Evolutionary conservation across 2,888 invertebrate genomes (phyloP), one percentile per base, ranked within the genome.

Genomic region (Eristalis arbustorum): DNA sequence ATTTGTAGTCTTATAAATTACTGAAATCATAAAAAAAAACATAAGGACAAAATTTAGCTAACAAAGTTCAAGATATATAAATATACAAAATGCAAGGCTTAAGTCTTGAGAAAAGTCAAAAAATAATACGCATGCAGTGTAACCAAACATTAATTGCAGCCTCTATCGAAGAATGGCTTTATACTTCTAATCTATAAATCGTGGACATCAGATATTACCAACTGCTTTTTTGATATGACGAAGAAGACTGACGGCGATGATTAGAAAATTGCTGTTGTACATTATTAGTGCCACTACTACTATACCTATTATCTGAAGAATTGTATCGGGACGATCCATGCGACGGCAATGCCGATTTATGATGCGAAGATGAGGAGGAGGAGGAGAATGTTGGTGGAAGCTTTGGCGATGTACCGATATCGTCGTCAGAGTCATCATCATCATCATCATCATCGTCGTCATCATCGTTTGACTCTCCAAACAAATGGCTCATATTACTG

Each of bases 401-500:
- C 66, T 83, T 82, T 57, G 68, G 74, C 31, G 83, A 75, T 59
- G 11, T 59, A 75, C 62, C 67, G 72, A 79, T 83, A 71, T 78
- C 75, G 49, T 76, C 75, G 67, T 80, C 88, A 83, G 80, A 82
- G 72, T 84, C 81, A 78, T 84, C 82, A 73, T 89, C 89, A 31
- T 31, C 31, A 84, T 89, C 88, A 74, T 89, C 89, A 84, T 90
- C 89, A 64, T 89, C 89, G 75, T 90, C 90, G 81, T 90, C 90
- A 62, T 90, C 90, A 72, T 90, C 91, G 88, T 90, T 89, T 62
- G 90, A 89, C 82, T 91, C 91, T 80, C 91, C 91, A 89, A 91
- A 91, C 74, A 91, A 90, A 85, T 90, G 90, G 75, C 89, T 90
- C 89, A 90, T 90, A 89, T 89, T 89, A 89, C 88, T 89, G 87